Evolutionary conservation across 2,888 invertebrate genomes (phyloP).

Genomic region (Leptopilina myrica): DNA sequence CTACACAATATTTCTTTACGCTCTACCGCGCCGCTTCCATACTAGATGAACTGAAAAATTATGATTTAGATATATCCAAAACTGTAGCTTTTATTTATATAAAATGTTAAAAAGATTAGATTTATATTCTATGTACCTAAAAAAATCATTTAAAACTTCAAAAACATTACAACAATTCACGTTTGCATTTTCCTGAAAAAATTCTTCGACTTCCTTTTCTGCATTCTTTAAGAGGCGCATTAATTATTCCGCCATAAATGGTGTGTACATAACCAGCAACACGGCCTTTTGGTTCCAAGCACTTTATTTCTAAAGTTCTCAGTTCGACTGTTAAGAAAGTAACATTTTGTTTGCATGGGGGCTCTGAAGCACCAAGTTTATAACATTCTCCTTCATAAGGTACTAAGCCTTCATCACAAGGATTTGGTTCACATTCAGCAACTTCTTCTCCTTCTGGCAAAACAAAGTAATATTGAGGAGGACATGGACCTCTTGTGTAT

Average conservation of each 20-base stretch:
- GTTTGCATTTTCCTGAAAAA: slow-evolving; percentile 61
- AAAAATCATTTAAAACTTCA: no score
- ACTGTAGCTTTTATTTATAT: no score
- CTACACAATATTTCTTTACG: no score
- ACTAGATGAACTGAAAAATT: no score
- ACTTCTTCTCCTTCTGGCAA: slow-evolving; percentile 78
- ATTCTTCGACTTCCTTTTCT: slow-evolving; percentile 65
- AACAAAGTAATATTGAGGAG: slow-evolving; percentile 78
- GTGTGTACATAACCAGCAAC: background rate
- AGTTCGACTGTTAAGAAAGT: background rate
- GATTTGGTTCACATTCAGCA: slow-evolving; percentile 81
- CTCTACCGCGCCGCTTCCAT: no score
- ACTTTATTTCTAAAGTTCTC: background rate
- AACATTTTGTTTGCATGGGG: background rate
- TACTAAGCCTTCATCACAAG: slow-evolving; percentile 79
- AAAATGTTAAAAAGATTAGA: no score
- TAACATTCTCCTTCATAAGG: slow-evolving; percentile 78
- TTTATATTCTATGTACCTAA: no score
- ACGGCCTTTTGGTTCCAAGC: background rate
- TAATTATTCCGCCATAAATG: slow-evolving; percentile 1
- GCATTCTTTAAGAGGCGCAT: slow-evolving; percentile 53
- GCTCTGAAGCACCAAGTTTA: background rate
- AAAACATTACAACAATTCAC: slow-evolving; percentile 58
- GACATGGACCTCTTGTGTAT: slow-evolving; percentile 83
- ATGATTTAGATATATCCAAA: no score